These are phyloP conservation scores for Theretra japonica DNA, from an alignment of 2,888 invertebrate species.

Conservation along the genomic window DNA sequence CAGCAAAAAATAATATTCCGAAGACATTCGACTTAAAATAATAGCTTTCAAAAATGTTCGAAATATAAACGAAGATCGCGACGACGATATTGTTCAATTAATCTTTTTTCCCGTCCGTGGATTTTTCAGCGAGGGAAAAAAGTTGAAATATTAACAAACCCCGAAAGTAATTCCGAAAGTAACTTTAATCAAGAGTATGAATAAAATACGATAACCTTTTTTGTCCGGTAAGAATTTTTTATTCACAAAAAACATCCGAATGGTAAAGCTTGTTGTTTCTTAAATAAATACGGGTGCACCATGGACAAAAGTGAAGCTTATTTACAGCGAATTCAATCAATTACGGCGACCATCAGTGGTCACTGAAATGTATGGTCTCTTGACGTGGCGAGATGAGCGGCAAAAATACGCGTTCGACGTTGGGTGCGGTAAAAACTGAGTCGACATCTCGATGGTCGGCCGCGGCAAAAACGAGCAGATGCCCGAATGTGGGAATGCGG, in stretches of 20 bases:
- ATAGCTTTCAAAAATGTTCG: conserved; percentile 25
- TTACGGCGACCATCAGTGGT: conserved; percentile 68
- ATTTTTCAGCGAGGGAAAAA: conserved; percentile 37
- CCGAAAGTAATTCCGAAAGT: conserved; percentile 41
- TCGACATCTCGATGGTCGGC: conserved; percentile 66
- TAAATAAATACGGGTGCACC: conserved; percentile 41
- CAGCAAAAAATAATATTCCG: conserved; percentile 5
- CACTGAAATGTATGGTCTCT: conserved; percentile 76
- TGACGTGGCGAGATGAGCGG: conserved; percentile 72
- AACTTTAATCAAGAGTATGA: conserved; percentile 41
- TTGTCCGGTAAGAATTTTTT: conserved; percentile 44
- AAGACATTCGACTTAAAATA: conserved; percentile 21
- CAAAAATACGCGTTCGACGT: conserved; percentile 68
- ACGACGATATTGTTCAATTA: conserved; percentile 25
- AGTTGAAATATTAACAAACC: conserved; percentile 46
- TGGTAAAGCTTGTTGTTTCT: conserved; percentile 25
- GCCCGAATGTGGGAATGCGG: conserved; percentile 60
- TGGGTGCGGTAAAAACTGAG: conserved; percentile 70
- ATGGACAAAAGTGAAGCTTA: conserved; percentile 64
- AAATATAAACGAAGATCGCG: conserved; percentile 23
- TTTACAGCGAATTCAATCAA: conserved; percentile 77
- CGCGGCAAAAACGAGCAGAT: conserved; percentile 70
- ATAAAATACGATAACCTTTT: conserved; percentile 44
- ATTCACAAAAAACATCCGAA: conserved; percentile 28
- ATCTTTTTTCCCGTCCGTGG: conserved; percentile 20